phyloP scores from a whole-genome alignment of 1,140 invertebrate genomes.

The Ceratosolen fusciceps region DNA sequence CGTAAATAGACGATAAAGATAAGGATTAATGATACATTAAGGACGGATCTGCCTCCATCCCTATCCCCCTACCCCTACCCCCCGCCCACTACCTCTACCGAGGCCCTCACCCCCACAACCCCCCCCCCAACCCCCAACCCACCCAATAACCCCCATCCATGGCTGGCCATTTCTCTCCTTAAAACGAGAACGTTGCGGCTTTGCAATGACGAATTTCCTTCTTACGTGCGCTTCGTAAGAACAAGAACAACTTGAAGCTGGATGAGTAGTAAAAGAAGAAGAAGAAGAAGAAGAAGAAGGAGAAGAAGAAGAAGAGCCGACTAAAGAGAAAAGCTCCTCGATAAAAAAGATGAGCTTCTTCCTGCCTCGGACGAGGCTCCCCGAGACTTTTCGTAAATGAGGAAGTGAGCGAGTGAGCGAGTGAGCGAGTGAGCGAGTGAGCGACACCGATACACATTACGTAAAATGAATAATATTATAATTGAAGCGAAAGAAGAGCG shows the following conservation, averaged over 20 bases:
- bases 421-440: constrained; percentile 61
- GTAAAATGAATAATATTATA: constrained; percentile 70
- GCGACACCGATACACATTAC: constrained; percentile 56
- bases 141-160: too few species aligned
- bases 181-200: neutral
- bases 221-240: neutral
- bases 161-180: neutral
- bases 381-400: constrained; percentile 50
- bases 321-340: constrained; percentile 23
- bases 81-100: too few species aligned
- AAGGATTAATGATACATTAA: neutral
- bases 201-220: constrained; percentile 9
- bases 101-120: too few species aligned
- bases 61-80: too few species aligned
- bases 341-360: neutral
- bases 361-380: neutral
- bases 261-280: too few species aligned
- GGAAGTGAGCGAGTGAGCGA: constrained; percentile 52
- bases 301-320: neutral
- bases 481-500: constrained; percentile 68
- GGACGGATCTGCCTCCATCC: neutral
- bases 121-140: too few species aligned
- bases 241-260: too few species aligned
- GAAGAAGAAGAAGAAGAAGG: too few species aligned
- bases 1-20: neutral